phyloP scores from a whole-genome alignment of 1,140 invertebrate genomes.

The Papilio dardanus region DNA sequence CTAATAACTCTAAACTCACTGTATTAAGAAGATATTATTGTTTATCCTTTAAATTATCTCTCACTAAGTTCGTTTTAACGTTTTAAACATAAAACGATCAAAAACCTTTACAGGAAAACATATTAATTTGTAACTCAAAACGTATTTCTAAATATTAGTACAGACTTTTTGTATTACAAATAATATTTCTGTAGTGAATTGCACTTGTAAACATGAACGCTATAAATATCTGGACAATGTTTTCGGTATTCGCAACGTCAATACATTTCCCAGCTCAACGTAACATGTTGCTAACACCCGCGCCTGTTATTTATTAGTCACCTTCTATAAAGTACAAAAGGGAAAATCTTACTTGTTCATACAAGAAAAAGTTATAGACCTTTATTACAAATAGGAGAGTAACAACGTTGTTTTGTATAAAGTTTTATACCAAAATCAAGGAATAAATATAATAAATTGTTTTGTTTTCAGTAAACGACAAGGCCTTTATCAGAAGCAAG shows the following conservation, averaged over 20 bases:
- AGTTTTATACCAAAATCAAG: not conserved
- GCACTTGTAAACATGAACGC: conserved; percentile 13
- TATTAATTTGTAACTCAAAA: not conserved
- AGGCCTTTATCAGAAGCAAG: not conserved
- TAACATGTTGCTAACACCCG: conserved; percentile 17
- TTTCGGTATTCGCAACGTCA: conserved; percentile 7
- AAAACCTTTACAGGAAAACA: too few relatives aligned
- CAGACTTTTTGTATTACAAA: not conserved
- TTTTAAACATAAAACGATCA: too few relatives aligned
- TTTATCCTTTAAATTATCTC: too few relatives aligned
- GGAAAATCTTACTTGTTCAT: conserved; percentile 12
- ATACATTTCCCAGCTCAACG: conserved; percentile 21
- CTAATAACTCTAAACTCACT: too few relatives aligned
- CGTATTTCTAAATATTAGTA: not conserved
- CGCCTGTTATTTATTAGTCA: conserved; percentile 16
- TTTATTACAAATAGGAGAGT: not conserved
- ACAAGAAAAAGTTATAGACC: not conserved
- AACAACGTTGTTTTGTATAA: not conserved
- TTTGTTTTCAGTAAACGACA: not conserved
- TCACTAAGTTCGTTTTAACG: too few relatives aligned
- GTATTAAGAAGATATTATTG: too few relatives aligned
- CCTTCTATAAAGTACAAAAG: not conserved
- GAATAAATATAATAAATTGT: not conserved
- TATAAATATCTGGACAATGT: conserved; percentile 24
- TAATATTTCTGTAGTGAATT: conserved; percentile 1